These are phyloP conservation scores for Bactericera cockerelli DNA, from an alignment of 1,140 invertebrate species.

Conservation along the genomic window DNA sequence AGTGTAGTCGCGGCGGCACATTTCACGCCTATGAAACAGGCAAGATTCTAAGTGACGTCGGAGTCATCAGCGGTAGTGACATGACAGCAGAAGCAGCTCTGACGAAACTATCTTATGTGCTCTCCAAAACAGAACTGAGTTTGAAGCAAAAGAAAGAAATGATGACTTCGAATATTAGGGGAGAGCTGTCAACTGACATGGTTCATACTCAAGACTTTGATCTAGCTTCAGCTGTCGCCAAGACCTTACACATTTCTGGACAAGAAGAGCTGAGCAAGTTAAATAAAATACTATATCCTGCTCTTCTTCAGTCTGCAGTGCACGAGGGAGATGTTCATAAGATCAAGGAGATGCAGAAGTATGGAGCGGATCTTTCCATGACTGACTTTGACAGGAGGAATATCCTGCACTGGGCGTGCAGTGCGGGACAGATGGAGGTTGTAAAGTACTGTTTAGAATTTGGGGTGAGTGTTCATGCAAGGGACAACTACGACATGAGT, in stretches of 20 bases:
- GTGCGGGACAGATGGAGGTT: constrained; percentile 46
- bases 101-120: constrained; percentile 78
- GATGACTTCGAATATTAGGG: background rate
- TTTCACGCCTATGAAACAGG: constrained; percentile 66
- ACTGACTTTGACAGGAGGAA: constrained; percentile 65
- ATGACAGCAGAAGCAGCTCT: constrained; percentile 92
- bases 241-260: constrained; percentile 45
- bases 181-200: background rate
- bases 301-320: constrained; percentile 58
- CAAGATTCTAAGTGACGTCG: constrained; percentile 39
- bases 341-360: constrained; percentile 34
- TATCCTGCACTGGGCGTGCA: constrained; percentile 63
- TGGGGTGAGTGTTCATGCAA: constrained; percentile 70
- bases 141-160: constrained; percentile 30
- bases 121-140: constrained; percentile 66
- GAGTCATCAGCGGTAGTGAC: constrained; percentile 76
- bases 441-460: constrained; percentile 59
- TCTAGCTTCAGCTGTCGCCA: constrained; percentile 47
- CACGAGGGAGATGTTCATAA: constrained; percentile 43
- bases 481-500: constrained; percentile 44
- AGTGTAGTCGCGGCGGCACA: constrained; percentile 68
- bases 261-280: constrained; percentile 51
- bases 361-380: constrained; percentile 56
- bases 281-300: constrained; percentile 55
- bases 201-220: constrained; percentile 33